Percentiles rank a stretch among this genome's conserved stretches.
phyloP scores from a whole-genome alignment of 2,797 vertebrate species.

The Arctocebus calabarensis region DNA sequence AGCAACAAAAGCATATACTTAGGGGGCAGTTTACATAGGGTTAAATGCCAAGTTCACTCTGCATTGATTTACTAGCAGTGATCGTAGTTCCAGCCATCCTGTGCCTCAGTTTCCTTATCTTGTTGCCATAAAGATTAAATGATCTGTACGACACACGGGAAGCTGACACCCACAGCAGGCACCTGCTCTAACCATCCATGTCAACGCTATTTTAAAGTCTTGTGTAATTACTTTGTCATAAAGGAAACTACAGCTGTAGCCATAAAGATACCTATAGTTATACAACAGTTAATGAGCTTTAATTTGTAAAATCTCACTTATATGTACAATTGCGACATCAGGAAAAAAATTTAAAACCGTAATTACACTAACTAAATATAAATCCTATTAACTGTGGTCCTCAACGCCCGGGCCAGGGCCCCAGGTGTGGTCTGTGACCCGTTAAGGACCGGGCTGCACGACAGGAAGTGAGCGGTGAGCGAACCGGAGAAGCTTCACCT shows the following conservation, averaged over 20 bases:
- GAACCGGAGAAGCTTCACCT: too few species aligned
- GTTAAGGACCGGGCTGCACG: too few species aligned
- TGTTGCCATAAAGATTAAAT: not conserved
- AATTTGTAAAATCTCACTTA: not conserved
- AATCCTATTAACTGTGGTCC: not conserved
- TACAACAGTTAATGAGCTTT: not conserved
- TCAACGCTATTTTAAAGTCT: not conserved
- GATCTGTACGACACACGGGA: not conserved
- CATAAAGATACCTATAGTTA: not conserved
- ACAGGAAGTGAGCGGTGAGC: too few species aligned
- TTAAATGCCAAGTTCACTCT: not conserved
- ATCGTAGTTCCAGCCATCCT: not conserved
- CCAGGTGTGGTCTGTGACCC: too few species aligned
- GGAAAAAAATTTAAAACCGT: not conserved
- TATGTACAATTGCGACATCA: not conserved
- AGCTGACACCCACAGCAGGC: not conserved
- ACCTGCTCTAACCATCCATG: not conserved
- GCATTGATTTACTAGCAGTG: not conserved
- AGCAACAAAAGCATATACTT: not conserved
- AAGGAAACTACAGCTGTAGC: not conserved
- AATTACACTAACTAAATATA: constrained; percentile 5
- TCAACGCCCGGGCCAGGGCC: too few species aligned
- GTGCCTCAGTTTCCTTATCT: not conserved
- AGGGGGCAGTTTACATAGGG: not conserved
- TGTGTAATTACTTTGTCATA: not conserved